Conservation (phyloP, 2,888 invertebrate species). For the Blastobasis adustella region DNA sequence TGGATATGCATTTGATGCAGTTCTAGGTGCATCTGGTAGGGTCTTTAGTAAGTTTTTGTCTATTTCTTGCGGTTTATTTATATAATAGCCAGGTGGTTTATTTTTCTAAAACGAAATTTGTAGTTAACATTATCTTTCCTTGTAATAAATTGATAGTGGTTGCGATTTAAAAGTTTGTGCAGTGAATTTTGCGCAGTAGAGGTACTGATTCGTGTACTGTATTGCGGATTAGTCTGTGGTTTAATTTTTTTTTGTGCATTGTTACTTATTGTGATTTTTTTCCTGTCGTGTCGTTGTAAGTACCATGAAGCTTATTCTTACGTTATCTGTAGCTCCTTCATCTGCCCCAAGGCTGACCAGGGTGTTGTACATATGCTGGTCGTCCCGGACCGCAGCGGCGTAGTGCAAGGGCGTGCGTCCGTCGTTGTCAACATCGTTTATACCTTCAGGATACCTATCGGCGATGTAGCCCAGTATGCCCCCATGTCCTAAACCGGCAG, state of each 20-base stretch:
- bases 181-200: neutral
- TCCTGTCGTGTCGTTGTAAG: neutral
- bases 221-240: neutral
- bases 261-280: neutral
- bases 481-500: conserved; percentile 86
- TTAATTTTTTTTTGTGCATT: neutral
- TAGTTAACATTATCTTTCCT: too few species aligned
- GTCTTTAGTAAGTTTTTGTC: conserved; percentile 81
- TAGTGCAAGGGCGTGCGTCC: conserved; percentile 93
- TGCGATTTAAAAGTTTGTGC: too few species aligned
- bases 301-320: conserved; percentile 53
- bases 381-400: conserved; percentile 87
- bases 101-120: conserved; percentile 78
- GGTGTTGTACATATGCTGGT: conserved; percentile 84
- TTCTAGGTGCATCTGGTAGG: conserved; percentile 88
- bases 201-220: neutral
- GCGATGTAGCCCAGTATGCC: conserved; percentile 84
- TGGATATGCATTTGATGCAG: conserved; percentile 81
- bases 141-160: too few species aligned
- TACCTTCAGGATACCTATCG: conserved; percentile 79
- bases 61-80: conserved; percentile 83
- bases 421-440: conserved; percentile 84
- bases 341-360: conserved; percentile 89
- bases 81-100: conserved; percentile 87
- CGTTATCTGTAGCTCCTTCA: conserved; percentile 88